Percentiles rank a stretch among this genome's conserved stretches.
Evolutionary conservation across 2,888 invertebrate species (phyloP).

Genomic region (Chalcis sispes): DNA sequence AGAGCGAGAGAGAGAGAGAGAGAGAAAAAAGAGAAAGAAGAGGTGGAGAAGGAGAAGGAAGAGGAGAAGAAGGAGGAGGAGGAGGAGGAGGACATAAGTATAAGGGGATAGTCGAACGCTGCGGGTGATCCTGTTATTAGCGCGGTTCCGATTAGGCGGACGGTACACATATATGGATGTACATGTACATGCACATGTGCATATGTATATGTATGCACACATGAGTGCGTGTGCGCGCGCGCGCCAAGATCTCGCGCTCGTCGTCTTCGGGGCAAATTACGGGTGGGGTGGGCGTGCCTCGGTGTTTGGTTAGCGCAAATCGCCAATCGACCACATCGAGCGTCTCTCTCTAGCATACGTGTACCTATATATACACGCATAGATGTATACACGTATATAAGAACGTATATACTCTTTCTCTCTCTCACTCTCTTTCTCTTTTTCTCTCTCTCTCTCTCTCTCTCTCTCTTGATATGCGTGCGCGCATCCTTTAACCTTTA

Average conservation of each 20-base stretch:
- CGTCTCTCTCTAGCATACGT: slow-evolving; percentile 16
- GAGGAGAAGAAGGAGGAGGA: not conserved
- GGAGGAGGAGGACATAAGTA: slow-evolving; percentile 67
- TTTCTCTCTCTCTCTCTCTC: no score
- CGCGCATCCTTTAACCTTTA: slow-evolving; percentile 49
- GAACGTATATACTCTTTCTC: not conserved
- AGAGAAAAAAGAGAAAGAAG: not conserved
- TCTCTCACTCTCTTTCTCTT: no score
- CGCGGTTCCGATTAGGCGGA: slow-evolving; percentile 72
- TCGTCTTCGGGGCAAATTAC: slow-evolving; percentile 70
- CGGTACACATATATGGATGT: slow-evolving; percentile 28
- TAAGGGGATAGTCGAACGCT: slow-evolving; percentile 65
- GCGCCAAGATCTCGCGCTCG: slow-evolving; percentile 48
- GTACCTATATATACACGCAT: not conserved
- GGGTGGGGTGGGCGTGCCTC: slow-evolving; percentile 69
- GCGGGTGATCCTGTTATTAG: slow-evolving; percentile 75
- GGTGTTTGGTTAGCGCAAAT: slow-evolving; percentile 75
- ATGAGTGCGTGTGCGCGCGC: not conserved
- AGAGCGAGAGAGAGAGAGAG: not conserved
- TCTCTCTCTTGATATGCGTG: not conserved
- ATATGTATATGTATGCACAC: not conserved
- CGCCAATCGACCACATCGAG: slow-evolving; percentile 68
- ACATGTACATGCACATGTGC: slow-evolving; percentile 38
- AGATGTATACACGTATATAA: not conserved
- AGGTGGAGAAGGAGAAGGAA: not conserved